Conservation (phyloP, 2,888 invertebrate species). For the Dyspetes luteomarginatus region DNA sequence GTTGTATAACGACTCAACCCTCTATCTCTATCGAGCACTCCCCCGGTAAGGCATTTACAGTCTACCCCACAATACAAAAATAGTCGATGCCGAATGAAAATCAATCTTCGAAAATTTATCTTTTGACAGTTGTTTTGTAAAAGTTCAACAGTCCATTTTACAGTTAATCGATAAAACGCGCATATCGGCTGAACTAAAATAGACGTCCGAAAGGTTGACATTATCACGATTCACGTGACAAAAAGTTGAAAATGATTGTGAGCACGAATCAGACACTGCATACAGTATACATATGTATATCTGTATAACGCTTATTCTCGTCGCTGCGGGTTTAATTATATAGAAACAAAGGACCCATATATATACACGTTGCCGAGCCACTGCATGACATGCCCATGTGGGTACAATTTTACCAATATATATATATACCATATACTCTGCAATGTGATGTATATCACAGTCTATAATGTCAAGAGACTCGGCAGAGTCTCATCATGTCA, state of each 20-base stretch:
- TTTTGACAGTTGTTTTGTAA: neutral
- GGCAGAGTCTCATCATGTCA: no score
- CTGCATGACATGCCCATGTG: constrained; percentile 39
- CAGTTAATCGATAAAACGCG: neutral
- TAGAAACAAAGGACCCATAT: constrained; percentile 25
- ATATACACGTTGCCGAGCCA: constrained; percentile 22
- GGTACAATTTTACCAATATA: constrained; percentile 27
- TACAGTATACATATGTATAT: neutral
- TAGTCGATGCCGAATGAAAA: no score
- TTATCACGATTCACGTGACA: neutral
- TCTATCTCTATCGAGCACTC: no score
- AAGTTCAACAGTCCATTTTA: neutral
- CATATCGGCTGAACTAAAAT: neutral
- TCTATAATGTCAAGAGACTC: no score
- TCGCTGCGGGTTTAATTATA: constrained; percentile 36
- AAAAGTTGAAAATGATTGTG: constrained; percentile 8
- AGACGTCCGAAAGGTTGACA: neutral
- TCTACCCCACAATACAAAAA: no score
- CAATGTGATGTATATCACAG: neutral
- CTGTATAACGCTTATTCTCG: neutral
- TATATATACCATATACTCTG: constrained; percentile 7
- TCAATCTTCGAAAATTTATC: neutral
- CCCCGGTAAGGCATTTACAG: no score
- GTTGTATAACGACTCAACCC: no score
- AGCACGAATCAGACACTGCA: neutral